These are phyloP conservation scores for Epinephelus lanceolatus DNA, from an alignment of 2,113 vertebrate species.

Conservation along the genomic window DNA sequence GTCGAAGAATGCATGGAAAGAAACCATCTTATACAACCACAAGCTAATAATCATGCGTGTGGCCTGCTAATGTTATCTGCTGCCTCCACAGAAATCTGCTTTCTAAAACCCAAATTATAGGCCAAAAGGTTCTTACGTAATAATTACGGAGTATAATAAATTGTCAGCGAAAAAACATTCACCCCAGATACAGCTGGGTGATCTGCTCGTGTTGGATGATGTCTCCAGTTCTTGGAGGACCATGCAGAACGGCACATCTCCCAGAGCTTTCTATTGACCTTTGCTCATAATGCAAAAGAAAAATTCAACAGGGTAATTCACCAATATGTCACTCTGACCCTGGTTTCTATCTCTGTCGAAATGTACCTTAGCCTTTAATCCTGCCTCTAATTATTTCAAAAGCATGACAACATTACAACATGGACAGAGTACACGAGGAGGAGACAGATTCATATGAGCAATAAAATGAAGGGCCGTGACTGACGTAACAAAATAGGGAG, in stretches of 20 bases:
- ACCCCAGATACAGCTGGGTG: conserved; percentile 46
- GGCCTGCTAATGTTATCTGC: conserved; percentile 33
- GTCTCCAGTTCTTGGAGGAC: conserved; percentile 7
- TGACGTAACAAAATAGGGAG: conserved; percentile 30
- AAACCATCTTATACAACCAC: conserved; percentile 36
- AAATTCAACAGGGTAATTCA: conserved; percentile 22
- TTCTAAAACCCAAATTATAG: conserved; percentile 73
- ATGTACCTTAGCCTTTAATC: conserved; percentile 43
- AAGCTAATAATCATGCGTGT: conserved; percentile 49
- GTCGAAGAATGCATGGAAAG: conserved; percentile 25
- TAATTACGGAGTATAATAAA: conserved; percentile 58
- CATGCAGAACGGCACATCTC: conserved; percentile 48
- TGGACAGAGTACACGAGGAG: not conserved
- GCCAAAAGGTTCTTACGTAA: conserved; percentile 50
- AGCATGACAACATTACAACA: not conserved
- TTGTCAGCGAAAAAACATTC: conserved; percentile 33
- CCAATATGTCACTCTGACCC: conserved; percentile 33
- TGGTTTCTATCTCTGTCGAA: conserved; percentile 15
- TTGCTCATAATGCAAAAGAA: conserved; percentile 31
- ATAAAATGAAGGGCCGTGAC: not conserved
- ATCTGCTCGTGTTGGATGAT: conserved; percentile 19
- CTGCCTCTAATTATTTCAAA: not conserved
- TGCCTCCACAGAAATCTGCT: conserved; percentile 39
- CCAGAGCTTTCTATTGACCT: conserved; percentile 46
- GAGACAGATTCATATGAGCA: not conserved